Percentiles rank a stretch among this genome's conserved stretches.
These are phyloP conservation scores for Enteromius mattozi DNA, from an alignment of 2,797 vertebrate genomes.

Conservation along the genomic window DNA sequence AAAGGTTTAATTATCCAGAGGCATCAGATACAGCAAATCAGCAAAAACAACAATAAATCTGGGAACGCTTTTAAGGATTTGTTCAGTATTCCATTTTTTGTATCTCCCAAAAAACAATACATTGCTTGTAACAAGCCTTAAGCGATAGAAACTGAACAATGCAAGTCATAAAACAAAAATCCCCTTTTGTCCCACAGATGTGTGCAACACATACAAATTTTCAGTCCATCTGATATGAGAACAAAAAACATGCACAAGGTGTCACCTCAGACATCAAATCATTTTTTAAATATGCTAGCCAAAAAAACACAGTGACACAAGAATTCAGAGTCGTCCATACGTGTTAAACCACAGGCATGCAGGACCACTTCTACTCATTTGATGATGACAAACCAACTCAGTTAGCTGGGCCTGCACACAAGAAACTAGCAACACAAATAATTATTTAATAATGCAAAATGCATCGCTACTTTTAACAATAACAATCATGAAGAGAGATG, in stretches of 20 bases:
- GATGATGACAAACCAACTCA: constrained; percentile 4
- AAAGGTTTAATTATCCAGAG: constrained; percentile 35
- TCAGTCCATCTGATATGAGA: neutral
- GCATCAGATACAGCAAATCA: constrained; percentile 24
- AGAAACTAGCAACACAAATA: neutral
- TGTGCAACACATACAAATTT: neutral
- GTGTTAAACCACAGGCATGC: constrained; percentile 16
- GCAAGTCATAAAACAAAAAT: neutral
- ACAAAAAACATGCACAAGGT: neutral
- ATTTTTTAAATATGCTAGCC: neutral
- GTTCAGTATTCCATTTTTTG: neutral
- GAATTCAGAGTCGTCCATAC: constrained; percentile 10
- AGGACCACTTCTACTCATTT: neutral
- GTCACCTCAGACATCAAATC: constrained; percentile 5
- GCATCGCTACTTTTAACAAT: neutral
- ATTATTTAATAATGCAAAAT: constrained; percentile 5
- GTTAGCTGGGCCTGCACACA: neutral
- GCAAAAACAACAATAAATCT: constrained; percentile 47
- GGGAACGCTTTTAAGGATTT: neutral
- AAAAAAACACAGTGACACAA: constrained; percentile 7
- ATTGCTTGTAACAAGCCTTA: neutral
- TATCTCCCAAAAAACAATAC: neutral
- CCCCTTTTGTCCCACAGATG: neutral
- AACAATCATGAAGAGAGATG: neutral
- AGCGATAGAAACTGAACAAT: neutral